Base-by-base conservation (phyloP, 35 echinoderm and acorn worm genomes). In the Holothuria glaberrima region DNA sequence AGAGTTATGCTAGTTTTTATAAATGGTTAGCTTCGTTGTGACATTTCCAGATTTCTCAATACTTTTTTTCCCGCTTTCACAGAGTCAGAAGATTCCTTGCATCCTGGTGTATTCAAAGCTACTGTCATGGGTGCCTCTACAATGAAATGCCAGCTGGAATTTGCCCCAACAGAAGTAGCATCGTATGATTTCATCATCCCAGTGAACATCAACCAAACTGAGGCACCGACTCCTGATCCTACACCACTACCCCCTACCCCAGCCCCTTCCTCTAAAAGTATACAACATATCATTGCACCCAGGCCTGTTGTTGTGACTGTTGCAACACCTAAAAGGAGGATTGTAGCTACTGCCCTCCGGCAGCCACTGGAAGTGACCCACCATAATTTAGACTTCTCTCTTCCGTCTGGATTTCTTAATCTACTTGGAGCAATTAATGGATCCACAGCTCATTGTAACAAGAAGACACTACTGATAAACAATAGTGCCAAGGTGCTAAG, bases 191-290 rank as follows among this genome's bases (percentile, higher is more conserved):
- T 94, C 50, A 79, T 83, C 31, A 94, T 97, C 31, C 89, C 89
- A 27, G 95, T 97, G 68, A 94, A 34, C 81, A 97, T 97, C 89
- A 97, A 97, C 90, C 95, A 97, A 72, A 94, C 92, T 10, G 92
- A 97, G 12, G 89, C 95, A 21, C 95, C 95, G 0, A 94, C 90
- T 19, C 95, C 95, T 22, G 89, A 94, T 6, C 90, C 92, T 20
- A 97, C 95, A 0, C 95, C 95, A 21, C 83, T 92, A 67, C 95
- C 95, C 13, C 95, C 92, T 16, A 97, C 95, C 32, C 95, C 95
- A 29, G 92, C 95, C 24, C 92, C 95, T 22, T 97, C 95, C 30
- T 86, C 90, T 9, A 97, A 94, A 77, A 97, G 95, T 90, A 97
- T 97, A 59, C 86, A 97, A 19, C 95, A 97, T 70, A 97, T 97